Evolutionary conservation across 2,113 vertebrate genomes (phyloP), one percentile per base, ranked within the genome.

Genomic region (Raphicerus campestris): DNA sequence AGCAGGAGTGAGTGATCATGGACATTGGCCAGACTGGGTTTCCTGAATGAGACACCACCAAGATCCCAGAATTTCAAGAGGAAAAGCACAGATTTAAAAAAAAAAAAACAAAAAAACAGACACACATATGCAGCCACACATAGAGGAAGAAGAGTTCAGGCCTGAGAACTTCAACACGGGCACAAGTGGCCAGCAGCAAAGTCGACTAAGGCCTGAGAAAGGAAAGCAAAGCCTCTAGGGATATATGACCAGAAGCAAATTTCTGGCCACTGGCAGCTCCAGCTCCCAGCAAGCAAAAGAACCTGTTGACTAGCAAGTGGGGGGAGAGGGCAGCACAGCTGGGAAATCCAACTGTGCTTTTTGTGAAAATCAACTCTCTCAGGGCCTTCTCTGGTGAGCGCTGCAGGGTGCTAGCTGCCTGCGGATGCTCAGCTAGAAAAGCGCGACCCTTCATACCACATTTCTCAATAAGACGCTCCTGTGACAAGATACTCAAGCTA

Each of bases 21-120:
- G 58, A 56, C 51, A 6, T 49, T 20, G 0, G 87, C 56, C 55
- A 91, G 85, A 28, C 26, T 55, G 28, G 8, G 39, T 83, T 93
- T 77, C 51, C 66, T 53, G 47, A 63, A 75, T 9, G 17, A 97
- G 47, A 84, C 9, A 35, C 73, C 78, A 94, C 45, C 39, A 42
- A 73, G 28, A 97, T 77, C 4, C 49, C 56, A 91, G 55, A 16
- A 87, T 47, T 92, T 60, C 39, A 87, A 58, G 10, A 87, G 8
- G 2, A 7, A 94, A 95, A 63, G 9, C 51, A 87, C 16, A 73
- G 30, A 81, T 45, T 7, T 22, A 73, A 77, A 88, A 95, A 42
- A 77, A 5, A 55, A 14, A 85, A 9, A n/a, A 2, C 10, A 22
- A 2, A 3, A 5, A 14, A 3, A n/a, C 0, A 13, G 49, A 78